phyloP scores from a whole-genome alignment of 1,140 invertebrate species.

The Prorops nasuta region DNA sequence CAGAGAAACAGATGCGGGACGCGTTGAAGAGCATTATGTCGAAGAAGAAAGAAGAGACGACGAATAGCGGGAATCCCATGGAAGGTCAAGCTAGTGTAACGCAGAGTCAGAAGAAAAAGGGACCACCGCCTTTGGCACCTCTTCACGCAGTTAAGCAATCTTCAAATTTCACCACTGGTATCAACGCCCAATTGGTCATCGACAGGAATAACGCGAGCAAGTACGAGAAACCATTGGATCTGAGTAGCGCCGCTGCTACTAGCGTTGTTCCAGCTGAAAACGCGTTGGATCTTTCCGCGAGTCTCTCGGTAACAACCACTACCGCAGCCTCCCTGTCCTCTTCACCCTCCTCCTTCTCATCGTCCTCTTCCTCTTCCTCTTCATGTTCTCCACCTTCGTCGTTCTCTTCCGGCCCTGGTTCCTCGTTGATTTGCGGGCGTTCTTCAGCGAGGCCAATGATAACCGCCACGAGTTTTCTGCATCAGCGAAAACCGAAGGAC shows the following conservation, averaged over 20 bases:
- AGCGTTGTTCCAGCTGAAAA: no score
- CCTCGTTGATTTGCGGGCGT: no score
- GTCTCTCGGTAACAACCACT: background rate
- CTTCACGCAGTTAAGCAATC: conserved; percentile 34
- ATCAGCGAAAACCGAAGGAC: conserved; percentile 28
- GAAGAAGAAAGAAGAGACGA: conserved; percentile 30
- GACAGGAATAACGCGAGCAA: conserved; percentile 15
- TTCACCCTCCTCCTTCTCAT: conserved; percentile 6
- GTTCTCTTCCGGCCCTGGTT: background rate
- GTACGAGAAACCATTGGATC: conserved; percentile 28
- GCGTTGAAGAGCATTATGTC: conserved; percentile 48
- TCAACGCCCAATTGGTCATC: conserved; percentile 5
- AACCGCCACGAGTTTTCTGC: background rate
- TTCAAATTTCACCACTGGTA: conserved; percentile 14
- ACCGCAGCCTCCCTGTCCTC: no score
- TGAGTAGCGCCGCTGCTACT: conserved; percentile 22
- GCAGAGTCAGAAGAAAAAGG: conserved; percentile 38
- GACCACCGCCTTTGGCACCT: conserved; percentile 46
- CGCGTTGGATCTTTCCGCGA: conserved; percentile 22
- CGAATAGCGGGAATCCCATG: background rate
- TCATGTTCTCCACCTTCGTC: conserved; percentile 2
- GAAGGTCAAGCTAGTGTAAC: background rate
- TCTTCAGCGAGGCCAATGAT: background rate
- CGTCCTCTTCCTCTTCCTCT: conserved; percentile 10
- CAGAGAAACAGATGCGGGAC: conserved; percentile 51